Evolutionary conservation across 2,888 invertebrate species (phyloP).

Genomic region (Phengaris arion): DNA sequence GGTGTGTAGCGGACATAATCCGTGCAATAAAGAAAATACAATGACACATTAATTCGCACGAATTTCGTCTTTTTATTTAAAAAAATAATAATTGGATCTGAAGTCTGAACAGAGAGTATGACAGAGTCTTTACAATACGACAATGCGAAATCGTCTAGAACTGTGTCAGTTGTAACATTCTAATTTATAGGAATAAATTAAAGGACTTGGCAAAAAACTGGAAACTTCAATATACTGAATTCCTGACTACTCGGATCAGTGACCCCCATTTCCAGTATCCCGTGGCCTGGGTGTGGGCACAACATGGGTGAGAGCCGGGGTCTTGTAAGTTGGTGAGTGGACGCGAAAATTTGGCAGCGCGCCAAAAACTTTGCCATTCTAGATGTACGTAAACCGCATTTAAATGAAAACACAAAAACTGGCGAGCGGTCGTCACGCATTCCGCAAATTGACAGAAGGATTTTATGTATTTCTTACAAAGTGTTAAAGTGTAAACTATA

Average conservation of each 20-base stretch:
- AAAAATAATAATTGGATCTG: too few relatives aligned
- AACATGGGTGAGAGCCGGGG: not conserved
- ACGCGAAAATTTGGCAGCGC: slow-evolving; percentile 57
- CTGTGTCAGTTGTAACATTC: slow-evolving; percentile 6
- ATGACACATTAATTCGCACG: too few relatives aligned
- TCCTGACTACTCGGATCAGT: slow-evolving; percentile 33
- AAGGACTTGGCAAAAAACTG: slow-evolving; percentile 17
- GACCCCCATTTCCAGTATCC: slow-evolving; percentile 35
- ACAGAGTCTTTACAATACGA: not conserved
- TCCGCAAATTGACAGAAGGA: slow-evolving; percentile 5
- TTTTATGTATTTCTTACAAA: not conserved
- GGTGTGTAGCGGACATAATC: too few relatives aligned
- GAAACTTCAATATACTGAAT: slow-evolving; percentile 20
- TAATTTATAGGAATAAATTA: slow-evolving; percentile 17
- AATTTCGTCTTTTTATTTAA: too few relatives aligned
- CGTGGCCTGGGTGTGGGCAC: slow-evolving; percentile 12
- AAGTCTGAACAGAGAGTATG: too few relatives aligned
- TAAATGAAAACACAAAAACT: slow-evolving; percentile 56
- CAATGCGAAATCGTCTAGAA: not conserved
- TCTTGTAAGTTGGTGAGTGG: slow-evolving; percentile 22
- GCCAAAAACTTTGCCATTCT: slow-evolving; percentile 54
- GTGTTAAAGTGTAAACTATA: too few relatives aligned
- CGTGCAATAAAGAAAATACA: too few relatives aligned
- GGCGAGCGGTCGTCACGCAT: slow-evolving; percentile 30
- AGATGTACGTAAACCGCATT: slow-evolving; percentile 65